Evolutionary conservation across 1,140 invertebrate genomes (phyloP), one percentile per base, ranked within the genome.

Genomic region (Wiebesia pumilae): DNA sequence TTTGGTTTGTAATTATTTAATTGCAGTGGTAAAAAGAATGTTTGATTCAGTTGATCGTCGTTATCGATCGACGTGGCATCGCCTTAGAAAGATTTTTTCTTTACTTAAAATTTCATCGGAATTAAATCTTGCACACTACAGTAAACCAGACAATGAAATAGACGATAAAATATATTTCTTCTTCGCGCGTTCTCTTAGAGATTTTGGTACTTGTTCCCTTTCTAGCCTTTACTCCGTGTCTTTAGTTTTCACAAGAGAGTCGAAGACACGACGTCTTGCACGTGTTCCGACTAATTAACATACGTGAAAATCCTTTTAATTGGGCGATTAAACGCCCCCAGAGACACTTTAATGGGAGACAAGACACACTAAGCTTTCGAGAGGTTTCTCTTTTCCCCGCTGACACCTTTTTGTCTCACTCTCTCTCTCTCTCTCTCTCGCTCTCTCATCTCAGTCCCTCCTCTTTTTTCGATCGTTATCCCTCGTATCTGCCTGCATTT

Each of bases 221-320:
- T 24, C 21, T 19, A 30, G 43, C 69, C 40, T 73, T 30, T 35
- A 35, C 47, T 33, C 33, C 82, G 51, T 62, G 51, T 83, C 65
- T 71, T 80, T 33, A 27, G 82, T 71, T 16, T 73, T 33, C 30
- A 30, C 69, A 47, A 33, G 30, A 21, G 81, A 77, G 19, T 88
- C 87, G 87, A 87, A 87, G 89, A 90, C 88, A 88, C 83, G 88
- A 90, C 88, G 88, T 90, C 90, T 91, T 90, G 91, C 91, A 91
- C 89, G 90, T 91, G 90, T 92, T 92, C 90, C 87, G 89, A 90
- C 91, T 93, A 92, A 93, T 93, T 93, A 92, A 91, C 92, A 93
- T 92, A 92, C 91, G 90, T 90, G 91, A 91, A 91, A 92, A 92
- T 91, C 90, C 89, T 89, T 90, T 91, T 92, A 91, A 91, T 91